Conservation (phyloP, 2,888 invertebrate genomes). For the Caradrina clavipalpis region DNA sequence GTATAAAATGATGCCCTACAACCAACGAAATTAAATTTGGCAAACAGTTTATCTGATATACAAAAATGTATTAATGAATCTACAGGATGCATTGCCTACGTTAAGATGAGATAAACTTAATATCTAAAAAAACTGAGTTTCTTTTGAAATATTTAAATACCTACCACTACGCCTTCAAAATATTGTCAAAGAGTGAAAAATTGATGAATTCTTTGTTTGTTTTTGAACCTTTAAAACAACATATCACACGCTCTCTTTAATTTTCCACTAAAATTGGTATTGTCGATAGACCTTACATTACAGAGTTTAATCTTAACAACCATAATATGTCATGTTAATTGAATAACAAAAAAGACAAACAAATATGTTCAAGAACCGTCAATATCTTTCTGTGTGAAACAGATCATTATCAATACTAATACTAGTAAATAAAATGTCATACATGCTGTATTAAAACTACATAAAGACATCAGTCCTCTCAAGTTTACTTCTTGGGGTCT, state of each 20-base stretch:
- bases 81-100: not conserved
- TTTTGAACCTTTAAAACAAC: not conserved
- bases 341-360: not conserved
- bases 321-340: constrained; percentile 18
- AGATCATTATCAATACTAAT: constrained; percentile 24
- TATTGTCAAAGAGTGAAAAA: not conserved
- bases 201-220: no score
- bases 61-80: not conserved
- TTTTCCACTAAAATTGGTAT: not conserved
- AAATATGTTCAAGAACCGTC: constrained; percentile 1
- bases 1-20: not conserved
- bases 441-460: constrained; percentile 23
- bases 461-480: constrained; percentile 8
- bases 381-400: constrained; percentile 1
- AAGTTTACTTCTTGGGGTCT: constrained; percentile 86
- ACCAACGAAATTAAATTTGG: constrained; percentile 8
- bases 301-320: not conserved
- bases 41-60: not conserved
- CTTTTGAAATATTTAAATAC: constrained; percentile 8
- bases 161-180: not conserved
- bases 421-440: constrained; percentile 17
- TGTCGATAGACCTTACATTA: not conserved
- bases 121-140: constrained; percentile 6
- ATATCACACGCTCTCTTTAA: not conserved
- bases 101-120: constrained; percentile 29